Conservation (phyloP, 2,797 vertebrate species). For the Ambastaia sidthimunki region DNA sequence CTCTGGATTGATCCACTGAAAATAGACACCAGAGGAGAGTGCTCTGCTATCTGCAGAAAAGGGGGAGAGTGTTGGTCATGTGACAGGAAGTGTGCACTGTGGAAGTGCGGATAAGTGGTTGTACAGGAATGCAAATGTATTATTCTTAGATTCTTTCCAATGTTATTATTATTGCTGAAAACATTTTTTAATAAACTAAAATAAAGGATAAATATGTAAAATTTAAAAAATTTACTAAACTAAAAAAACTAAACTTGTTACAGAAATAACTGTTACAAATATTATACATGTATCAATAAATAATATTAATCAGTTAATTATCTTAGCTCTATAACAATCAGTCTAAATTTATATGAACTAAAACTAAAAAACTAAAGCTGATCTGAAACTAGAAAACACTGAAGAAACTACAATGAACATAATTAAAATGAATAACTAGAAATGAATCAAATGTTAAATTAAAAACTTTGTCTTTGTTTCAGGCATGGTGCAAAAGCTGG, state of each 20-base stretch:
- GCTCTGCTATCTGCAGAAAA: conserved; percentile 60
- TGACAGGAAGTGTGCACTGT: conserved; percentile 63
- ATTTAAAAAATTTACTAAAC: no score
- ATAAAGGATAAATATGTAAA: no score
- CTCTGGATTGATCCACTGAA: conserved; percentile 73
- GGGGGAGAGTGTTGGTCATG: conserved; percentile 50
- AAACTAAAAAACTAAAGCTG: neutral
- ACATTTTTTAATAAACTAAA: no score
- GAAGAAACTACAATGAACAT: neutral
- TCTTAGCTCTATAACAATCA: neutral
- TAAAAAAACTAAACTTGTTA: no score
- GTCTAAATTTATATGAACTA: neutral
- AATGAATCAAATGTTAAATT: no score
- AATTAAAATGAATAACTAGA: no score
- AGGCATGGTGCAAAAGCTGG: conserved; percentile 91
- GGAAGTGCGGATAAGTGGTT: neutral
- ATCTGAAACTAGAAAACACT: neutral
- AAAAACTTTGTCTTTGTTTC: neutral
- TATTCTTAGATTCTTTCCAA: neutral
- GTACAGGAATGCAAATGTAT: neutral
- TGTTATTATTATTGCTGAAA: no score
- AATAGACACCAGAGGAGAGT: conserved; percentile 67
- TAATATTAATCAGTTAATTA: neutral
- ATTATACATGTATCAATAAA: no score
- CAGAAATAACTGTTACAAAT: no score